Evolutionary conservation across 2,113 vertebrate genomes (phyloP).

Genomic region (Morone chrysops): DNA sequence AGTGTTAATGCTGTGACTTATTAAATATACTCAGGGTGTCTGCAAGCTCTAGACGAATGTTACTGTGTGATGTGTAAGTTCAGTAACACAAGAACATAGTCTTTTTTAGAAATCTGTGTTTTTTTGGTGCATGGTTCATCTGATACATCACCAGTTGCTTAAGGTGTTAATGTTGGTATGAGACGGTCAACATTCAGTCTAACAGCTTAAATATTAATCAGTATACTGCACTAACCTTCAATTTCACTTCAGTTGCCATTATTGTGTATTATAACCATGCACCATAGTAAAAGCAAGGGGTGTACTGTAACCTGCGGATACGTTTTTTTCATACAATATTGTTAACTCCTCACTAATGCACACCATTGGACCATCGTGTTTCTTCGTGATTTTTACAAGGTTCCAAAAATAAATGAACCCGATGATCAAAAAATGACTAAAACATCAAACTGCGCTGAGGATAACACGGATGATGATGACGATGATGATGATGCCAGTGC

Average conservation of each 20-base stretch:
- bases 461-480: background rate
- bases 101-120: background rate
- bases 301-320: background rate
- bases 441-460: constrained; percentile 43
- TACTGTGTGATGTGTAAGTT: background rate
- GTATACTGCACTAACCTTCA: too few species aligned
- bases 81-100: background rate
- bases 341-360: background rate
- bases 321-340: background rate
- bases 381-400: constrained; percentile 54
- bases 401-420: constrained; percentile 50
- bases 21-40: background rate
- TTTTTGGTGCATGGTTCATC: background rate
- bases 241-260: background rate
- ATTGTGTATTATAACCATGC: background rate
- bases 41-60: background rate
- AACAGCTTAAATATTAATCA: background rate
- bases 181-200: background rate
- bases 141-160: background rate
- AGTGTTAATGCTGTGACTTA: background rate
- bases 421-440: constrained; percentile 57
- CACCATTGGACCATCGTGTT: background rate
- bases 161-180: background rate
- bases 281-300: background rate
- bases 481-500: constrained; percentile 36